phyloP scores from a whole-genome alignment of 1,140 invertebrate genomes.

The Belonocnema kinseyi region DNA sequence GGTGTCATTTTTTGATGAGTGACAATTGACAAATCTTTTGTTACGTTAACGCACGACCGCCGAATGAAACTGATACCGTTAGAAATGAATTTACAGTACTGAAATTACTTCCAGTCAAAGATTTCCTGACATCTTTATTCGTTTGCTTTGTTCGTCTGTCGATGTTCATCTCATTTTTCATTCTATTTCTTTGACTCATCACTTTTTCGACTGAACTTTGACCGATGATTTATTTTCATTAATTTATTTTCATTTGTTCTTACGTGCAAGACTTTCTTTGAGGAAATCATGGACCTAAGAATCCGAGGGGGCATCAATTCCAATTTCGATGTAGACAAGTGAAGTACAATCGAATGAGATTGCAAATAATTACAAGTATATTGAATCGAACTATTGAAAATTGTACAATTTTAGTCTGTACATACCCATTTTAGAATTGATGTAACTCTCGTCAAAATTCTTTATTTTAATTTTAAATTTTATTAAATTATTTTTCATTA shows the following conservation, averaged over 20 bases:
- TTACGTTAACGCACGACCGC: constrained; percentile 20
- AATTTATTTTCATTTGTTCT: background rate
- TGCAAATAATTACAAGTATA: too few relatives aligned
- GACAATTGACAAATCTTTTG: constrained; percentile 29
- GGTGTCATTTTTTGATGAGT: constrained; percentile 14
- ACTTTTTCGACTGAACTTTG: constrained; percentile 23
- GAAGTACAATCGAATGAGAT: too few relatives aligned
- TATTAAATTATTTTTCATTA: too few relatives aligned
- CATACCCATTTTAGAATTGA: too few relatives aligned
- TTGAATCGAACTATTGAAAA: too few relatives aligned
- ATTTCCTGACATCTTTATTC: background rate
- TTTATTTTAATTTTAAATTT: too few relatives aligned
- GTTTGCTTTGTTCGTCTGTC: background rate
- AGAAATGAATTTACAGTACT: background rate
- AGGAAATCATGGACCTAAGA: background rate
- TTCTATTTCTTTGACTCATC: background rate
- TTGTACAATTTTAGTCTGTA: too few relatives aligned
- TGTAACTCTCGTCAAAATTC: too few relatives aligned
- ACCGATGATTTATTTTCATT: constrained; percentile 9
- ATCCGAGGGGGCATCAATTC: background rate
- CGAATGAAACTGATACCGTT: constrained; percentile 2
- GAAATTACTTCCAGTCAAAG: constrained; percentile 1
- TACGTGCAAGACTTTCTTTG: background rate
- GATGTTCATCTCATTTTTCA: background rate
- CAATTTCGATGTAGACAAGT: too few relatives aligned